phyloP scores from a whole-genome alignment of 2,797 vertebrate species.

The Schizopygopsis pylzovi region DNA sequence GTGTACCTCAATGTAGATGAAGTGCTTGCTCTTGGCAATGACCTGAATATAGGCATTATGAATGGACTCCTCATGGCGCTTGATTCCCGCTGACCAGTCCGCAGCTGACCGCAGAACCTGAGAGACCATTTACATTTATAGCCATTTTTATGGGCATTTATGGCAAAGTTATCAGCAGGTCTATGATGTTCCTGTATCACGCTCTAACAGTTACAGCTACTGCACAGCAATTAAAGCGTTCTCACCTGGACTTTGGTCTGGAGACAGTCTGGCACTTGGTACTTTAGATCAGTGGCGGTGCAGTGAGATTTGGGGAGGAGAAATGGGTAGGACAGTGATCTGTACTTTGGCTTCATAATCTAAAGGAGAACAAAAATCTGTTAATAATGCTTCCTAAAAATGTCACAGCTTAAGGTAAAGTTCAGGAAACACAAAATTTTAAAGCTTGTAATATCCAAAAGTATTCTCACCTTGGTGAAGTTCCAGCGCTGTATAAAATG shows the following conservation, averaged over 20 bases:
- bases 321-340: slow-evolving; percentile 93
- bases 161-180: neutral
- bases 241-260: slow-evolving; percentile 87
- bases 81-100: slow-evolving; percentile 97
- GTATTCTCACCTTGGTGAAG: slow-evolving; percentile 86
- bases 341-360: slow-evolving; percentile 98
- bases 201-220: neutral
- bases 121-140: slow-evolving; percentile 2
- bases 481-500: slow-evolving; percentile 99
- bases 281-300: slow-evolving; percentile 82
- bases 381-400: neutral
- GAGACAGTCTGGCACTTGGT: slow-evolving; percentile 85
- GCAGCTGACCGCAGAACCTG: slow-evolving; percentile 92
- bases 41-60: slow-evolving; percentile 88
- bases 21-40: slow-evolving; percentile 94
- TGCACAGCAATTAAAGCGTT: neutral
- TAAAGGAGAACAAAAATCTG: slow-evolving; percentile 61
- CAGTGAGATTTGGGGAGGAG: slow-evolving; percentile 92
- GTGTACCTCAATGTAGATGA: slow-evolving; percentile 89
- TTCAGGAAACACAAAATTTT: neutral
- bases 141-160: slow-evolving; percentile 15
- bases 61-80: slow-evolving; percentile 96
- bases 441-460: neutral
- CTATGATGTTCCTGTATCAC: neutral
- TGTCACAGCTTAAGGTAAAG: neutral